Evolutionary conservation across 2,113 vertebrate species (phyloP).

Genomic region (Chinchilla lanigera): DNA sequence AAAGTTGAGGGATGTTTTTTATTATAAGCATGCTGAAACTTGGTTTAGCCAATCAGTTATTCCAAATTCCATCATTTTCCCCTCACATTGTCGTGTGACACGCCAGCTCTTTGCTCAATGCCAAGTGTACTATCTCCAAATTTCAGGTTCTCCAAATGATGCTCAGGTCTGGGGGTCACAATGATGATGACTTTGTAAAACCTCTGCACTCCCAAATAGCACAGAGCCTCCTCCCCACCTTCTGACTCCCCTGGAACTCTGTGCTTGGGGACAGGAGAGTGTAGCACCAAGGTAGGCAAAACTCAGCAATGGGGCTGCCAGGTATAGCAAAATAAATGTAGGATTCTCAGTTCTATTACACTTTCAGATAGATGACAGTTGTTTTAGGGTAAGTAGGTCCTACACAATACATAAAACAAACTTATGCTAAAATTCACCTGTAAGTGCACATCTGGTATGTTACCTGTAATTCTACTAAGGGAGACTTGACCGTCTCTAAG

Average conservation of each 20-base stretch:
- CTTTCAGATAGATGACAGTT: not conserved
- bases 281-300: not conserved
- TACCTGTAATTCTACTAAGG: not conserved
- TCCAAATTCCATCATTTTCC: not conserved
- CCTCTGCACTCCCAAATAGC: not conserved
- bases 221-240: not conserved
- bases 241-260: not conserved
- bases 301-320: not conserved
- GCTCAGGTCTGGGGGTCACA: not conserved
- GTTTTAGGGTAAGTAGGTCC: not conserved
- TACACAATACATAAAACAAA: not conserved
- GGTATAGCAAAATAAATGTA: not conserved
- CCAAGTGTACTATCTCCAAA: not conserved
- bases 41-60: conserved; percentile 29
- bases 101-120: not conserved
- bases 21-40: not conserved
- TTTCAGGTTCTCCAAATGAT: not conserved
- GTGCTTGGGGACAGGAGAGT: not conserved
- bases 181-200: not conserved
- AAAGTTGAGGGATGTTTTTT: not conserved
- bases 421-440: not conserved
- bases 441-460: not conserved
- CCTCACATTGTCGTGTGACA: not conserved
- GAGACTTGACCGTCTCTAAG: not conserved
- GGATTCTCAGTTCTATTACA: not conserved